These are phyloP conservation scores for Apamea crenata DNA, from an alignment of 2,888 invertebrate species.

Conservation along the genomic window DNA sequence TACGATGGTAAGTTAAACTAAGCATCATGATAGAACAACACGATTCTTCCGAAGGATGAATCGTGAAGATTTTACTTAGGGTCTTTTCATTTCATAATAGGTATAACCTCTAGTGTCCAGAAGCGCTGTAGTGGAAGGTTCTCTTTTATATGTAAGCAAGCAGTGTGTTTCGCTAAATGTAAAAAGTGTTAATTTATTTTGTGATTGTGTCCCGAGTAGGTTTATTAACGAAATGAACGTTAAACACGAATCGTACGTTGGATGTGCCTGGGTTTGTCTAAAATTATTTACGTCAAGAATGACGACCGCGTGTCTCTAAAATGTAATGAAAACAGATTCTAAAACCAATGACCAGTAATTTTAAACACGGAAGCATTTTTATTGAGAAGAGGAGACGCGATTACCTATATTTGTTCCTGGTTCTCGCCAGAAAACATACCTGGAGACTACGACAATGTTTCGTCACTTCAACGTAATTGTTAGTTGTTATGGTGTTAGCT, in stretches of 20 bases:
- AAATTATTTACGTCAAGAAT: neutral
- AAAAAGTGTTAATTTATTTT: slow-evolving; percentile 58
- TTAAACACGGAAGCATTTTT: neutral
- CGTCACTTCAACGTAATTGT: slow-evolving; percentile 28
- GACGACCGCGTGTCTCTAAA: neutral
- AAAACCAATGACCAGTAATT: neutral
- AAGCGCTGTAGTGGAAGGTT: slow-evolving; percentile 19
- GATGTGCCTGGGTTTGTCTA: slow-evolving; percentile 6
- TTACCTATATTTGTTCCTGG: slow-evolving; percentile 1
- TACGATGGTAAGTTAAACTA: slow-evolving; percentile 16
- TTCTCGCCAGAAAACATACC: slow-evolving; percentile 8
- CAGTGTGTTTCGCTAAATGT: slow-evolving; percentile 39
- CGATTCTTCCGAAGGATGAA: slow-evolving; percentile 8
- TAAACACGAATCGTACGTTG: slow-evolving; percentile 14
- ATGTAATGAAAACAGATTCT: neutral
- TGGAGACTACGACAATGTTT: slow-evolving; percentile 24
- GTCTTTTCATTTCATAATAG: slow-evolving; percentile 2
- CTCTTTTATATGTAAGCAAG: slow-evolving; percentile 16
- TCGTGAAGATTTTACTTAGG: neutral
- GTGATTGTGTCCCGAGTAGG: slow-evolving; percentile 41
- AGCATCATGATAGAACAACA: neutral
- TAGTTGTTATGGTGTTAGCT: slow-evolving; percentile 45
- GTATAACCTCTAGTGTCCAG: slow-evolving; percentile 60
- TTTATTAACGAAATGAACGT: slow-evolving; percentile 12
- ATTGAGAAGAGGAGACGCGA: neutral